Evolutionary conservation across 2,888 invertebrate species (phyloP), one percentile per base, ranked within the genome.

Genomic region (Drosophila monieri): DNA sequence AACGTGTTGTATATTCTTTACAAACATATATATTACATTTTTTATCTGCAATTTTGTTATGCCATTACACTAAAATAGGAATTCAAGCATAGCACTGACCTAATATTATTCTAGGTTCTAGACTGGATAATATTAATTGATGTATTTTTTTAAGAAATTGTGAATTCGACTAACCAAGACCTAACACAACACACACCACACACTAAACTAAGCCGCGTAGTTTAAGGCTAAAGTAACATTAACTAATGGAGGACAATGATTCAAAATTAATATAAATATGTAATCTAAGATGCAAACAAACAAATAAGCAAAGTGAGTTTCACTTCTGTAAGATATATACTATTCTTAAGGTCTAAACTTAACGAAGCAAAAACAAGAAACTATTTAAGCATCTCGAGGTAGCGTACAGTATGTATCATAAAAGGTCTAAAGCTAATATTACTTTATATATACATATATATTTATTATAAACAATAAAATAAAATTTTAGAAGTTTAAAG

Each of bases 381-480:
- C 21, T 67, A 77, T 75, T 66, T 74, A 77, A 80, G 80, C 75
- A 73, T 71, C 72, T 78, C 67, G 59, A 66, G 44, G 46, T 74
- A 85, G 71, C 57, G 69, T 83, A 81, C 80, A 64, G 61, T 65
- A 81, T 81, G 81, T 80, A 80, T 86, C 67, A 54, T 58, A 77
- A 75, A 74, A 77, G 78, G 43, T 76, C 62, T 60, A 76, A 67
- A 59, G 73, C 67, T 73, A 76, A 78, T 65, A 73, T 56, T 65
- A 64, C 44, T 54, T 66, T 73, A 80, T 49, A 72, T 56, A 80
- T 62, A 71, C 55, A 62, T 60, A 73, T 80, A 81, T 81, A 84
- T 86, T 80, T 81, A 86, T 84, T 86, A 86, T 76, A 77, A 67
- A 85, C 77, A 70, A 85, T 73, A 79, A 81, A 86, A 81, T 85